Evolutionary conservation across 2,888 invertebrate genomes (phyloP), one percentile per base, ranked within the genome.

Genomic region (Marasmarcha lunaedactyla): DNA sequence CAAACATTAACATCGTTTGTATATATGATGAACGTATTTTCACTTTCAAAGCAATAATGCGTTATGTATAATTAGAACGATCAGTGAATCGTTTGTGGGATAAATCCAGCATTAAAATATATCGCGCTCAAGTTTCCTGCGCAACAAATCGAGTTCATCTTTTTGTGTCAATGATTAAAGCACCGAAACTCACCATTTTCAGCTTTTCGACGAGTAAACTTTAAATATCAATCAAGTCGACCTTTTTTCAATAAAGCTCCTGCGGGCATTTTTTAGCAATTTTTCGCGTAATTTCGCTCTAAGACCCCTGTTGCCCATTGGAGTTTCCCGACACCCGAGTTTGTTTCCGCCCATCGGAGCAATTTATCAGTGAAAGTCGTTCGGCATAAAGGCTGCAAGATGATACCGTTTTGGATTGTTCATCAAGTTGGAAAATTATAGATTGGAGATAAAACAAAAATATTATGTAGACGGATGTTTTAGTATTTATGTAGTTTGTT

Each of bases 101-200:
- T 20, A 3, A 78, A 76, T 72, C 64, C 59, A 65, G 62, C 69
- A 65, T 74, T 73, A 71, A 77, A 78, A 72, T 64, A 68, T 59
- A 64, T 66, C 63, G 59, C 65, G 63, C 60, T 46, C 63, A 7
- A 74, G 74, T 78, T 76, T 77, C 78, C 74, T 77, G 71, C 71
- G 64, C 63, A 64, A 64, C 72, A 83, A 83, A 81, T 81, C 65
- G 77, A 77, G 78, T 74, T 79, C 72, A 76, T 79, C 71, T 78
- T 78, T 78, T 74, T 77, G 74, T 68, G 60, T 64, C 55, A 58
- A 64, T 66, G 68, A 70, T 67, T 12, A 71, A 71, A 76, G 73
- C 74, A 71, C 63, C 70, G 71, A 69, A 72, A 73, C 71, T 20
- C 20, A 7, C 20, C 20, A 3, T 67, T 61, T 57, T 62, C 57